Conservation (phyloP, 2,888 invertebrate genomes). For the Pinctada fucata region DNA sequence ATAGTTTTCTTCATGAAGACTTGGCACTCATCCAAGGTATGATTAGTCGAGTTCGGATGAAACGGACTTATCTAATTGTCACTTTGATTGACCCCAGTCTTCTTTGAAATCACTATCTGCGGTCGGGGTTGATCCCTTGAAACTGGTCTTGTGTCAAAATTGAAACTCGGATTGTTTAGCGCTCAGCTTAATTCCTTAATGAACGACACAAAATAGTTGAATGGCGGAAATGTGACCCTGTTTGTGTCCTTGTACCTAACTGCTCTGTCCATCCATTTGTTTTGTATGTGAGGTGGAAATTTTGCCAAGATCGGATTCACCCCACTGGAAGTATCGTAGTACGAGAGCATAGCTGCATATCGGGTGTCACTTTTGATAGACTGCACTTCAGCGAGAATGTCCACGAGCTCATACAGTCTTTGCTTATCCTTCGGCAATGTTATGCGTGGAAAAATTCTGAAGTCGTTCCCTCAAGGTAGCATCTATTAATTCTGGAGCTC, state of each 20-base stretch:
- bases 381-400: constrained; percentile 8
- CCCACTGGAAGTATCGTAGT: constrained; percentile 1
- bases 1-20: constrained; percentile 4
- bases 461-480: background rate
- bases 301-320: constrained; percentile 14
- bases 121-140: background rate
- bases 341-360: constrained; percentile 5
- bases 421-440: background rate
- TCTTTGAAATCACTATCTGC: background rate
- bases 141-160: too few relatives aligned
- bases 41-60: background rate
- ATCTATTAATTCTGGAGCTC: constrained; percentile 4
- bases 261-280: constrained; percentile 16
- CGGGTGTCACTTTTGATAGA: background rate
- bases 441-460: background rate
- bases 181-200: constrained; percentile 6
- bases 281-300: background rate
- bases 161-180: constrained; percentile 7
- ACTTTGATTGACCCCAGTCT: constrained; percentile 2
- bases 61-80: background rate
- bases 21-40: background rate
- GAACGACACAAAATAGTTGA: background rate
- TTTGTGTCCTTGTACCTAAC: constrained; percentile 4
- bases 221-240: constrained; percentile 10
- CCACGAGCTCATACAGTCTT: constrained; percentile 4